Conservation (phyloP, 2,113 vertebrate genomes). For the Trogon surrucura region DNA sequence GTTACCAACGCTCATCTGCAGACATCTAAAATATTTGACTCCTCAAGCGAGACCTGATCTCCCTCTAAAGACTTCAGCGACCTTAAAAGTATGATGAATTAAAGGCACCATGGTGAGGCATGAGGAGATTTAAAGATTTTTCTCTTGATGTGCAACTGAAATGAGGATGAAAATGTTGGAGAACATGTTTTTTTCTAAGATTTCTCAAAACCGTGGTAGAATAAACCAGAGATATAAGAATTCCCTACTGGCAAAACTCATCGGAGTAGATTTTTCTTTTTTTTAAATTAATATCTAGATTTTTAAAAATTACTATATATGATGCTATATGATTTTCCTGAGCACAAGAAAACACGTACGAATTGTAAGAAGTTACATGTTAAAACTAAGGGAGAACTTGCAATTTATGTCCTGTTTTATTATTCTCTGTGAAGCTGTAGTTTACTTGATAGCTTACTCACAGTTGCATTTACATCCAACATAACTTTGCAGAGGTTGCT, state of each 20-base stretch:
- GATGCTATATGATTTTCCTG: background rate
- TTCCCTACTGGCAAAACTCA: background rate
- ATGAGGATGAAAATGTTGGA: background rate
- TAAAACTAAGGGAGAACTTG: background rate
- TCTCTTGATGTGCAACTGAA: background rate
- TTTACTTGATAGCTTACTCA: background rate
- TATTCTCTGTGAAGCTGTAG: background rate
- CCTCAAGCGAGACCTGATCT: background rate
- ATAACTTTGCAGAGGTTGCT: background rate
- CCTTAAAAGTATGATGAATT: background rate
- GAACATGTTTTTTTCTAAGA: rapidly evolving
- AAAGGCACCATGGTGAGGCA: background rate
- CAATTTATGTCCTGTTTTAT: background rate
- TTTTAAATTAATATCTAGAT: background rate
- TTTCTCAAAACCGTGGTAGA: background rate
- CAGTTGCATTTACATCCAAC: background rate
- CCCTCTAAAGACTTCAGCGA: background rate
- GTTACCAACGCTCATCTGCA: background rate
- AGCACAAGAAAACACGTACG: background rate
- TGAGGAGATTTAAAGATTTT: background rate
- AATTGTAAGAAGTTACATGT: too few relatives aligned
- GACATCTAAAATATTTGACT: background rate
- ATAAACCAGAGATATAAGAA: background rate
- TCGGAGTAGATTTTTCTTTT: background rate
- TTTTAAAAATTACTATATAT: background rate